Percentiles rank a stretch among this genome's conserved stretches.
These are phyloP conservation scores for Patagioenas fasciata DNA, from an alignment of 2,113 vertebrate genomes.

Conservation along the genomic window DNA sequence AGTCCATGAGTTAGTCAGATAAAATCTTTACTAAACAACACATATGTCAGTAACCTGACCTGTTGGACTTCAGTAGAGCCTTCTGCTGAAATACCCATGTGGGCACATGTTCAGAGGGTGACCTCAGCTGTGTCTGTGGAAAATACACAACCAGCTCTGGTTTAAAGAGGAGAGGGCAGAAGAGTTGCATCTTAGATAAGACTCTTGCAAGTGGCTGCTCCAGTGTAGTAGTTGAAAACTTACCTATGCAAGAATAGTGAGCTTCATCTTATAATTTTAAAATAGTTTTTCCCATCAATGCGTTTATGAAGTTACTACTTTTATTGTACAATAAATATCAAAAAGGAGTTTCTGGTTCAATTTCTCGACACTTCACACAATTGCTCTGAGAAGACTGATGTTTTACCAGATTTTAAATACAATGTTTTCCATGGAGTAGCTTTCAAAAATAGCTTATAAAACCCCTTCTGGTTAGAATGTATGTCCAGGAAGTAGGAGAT, in stretches of 20 bases:
- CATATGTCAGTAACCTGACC: background rate
- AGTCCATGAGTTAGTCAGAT: background rate
- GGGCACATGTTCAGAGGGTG: background rate
- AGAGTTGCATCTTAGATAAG: background rate
- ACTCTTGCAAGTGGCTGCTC: background rate
- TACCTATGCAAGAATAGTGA: background rate
- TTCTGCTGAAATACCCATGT: background rate
- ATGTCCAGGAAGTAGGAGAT: background rate
- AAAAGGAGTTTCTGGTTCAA: background rate
- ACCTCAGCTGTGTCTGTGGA: background rate
- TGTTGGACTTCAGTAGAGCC: background rate
- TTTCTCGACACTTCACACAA: background rate
- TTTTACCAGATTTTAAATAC: background rate
- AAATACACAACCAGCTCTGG: background rate
- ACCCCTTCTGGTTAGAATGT: background rate
- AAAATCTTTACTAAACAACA: background rate
- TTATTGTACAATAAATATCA: background rate
- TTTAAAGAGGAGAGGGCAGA: background rate
- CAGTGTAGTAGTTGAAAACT: background rate
- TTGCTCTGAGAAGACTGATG: background rate
- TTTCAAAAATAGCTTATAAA: background rate
- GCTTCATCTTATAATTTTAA: background rate
- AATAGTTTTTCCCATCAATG: background rate
- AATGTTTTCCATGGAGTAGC: background rate
- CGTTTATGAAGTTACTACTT: background rate